Percentiles rank a stretch among this genome's conserved stretches.
These are phyloP conservation scores for Willisornis vidua DNA, from an alignment of 2,113 vertebrate species.

Conservation along the genomic window DNA sequence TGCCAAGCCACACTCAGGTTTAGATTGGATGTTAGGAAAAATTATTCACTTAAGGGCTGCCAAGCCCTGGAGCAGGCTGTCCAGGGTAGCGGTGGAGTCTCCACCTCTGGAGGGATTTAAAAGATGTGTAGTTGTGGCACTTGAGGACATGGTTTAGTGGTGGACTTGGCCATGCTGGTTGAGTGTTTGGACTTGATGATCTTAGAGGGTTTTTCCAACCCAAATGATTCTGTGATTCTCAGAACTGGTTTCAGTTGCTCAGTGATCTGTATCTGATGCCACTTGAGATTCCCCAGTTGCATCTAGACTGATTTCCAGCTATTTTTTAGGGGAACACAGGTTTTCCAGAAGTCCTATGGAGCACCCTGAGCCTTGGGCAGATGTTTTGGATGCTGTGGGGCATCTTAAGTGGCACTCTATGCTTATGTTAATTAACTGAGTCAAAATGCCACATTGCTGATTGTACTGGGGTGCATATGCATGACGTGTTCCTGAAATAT, in stretches of 20 bases:
- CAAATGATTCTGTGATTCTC: background rate
- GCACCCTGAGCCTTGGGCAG: background rate
- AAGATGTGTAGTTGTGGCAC: background rate
- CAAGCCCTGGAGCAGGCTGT: background rate
- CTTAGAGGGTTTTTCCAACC: background rate
- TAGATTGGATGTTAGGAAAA: background rate
- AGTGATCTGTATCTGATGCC: background rate
- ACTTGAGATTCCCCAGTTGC: background rate
- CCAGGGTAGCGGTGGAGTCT: background rate
- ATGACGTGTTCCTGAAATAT: rapidly evolving
- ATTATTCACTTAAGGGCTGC: no score
- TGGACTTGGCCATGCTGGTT: background rate
- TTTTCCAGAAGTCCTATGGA: background rate
- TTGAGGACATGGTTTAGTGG: background rate
- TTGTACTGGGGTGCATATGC: background rate
- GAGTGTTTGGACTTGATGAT: background rate
- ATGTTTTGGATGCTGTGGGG: background rate
- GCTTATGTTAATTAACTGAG: background rate
- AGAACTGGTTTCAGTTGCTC: background rate
- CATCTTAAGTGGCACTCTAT: background rate
- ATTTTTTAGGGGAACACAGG: background rate
- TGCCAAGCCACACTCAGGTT: background rate
- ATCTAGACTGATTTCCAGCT: background rate
- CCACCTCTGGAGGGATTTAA: background rate
- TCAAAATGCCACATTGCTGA: background rate